Base-by-base conservation (phyloP, 2,888 invertebrate species). In the Chloroclystis v-ata region DNA sequence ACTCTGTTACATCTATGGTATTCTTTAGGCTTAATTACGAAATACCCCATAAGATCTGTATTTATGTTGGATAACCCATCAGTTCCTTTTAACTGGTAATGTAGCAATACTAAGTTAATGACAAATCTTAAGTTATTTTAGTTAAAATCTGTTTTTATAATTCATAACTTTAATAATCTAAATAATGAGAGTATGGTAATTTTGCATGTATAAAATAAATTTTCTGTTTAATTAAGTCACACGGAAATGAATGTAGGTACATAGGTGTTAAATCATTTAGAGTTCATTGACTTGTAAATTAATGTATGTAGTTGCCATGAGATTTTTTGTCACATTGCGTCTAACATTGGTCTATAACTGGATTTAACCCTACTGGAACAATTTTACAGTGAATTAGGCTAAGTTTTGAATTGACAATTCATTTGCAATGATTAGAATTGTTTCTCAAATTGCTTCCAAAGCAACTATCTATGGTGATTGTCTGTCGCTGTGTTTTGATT, bases 51-150 rank as follows among this genome's bases (percentile, higher is more conserved):
- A 43, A 74, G 72, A 75, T 75, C 73, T 76, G 73, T 65, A 47
- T 56, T 52, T 35, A 52, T 47, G 11, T 59, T 61, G 49, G 57
- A 59, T 60, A 61, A 67, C 67, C 65, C 65, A 75, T 77, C 69
- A 82, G 82, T 83, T 84, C 82, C 82, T 80, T 77, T 33, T 68
- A 69, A 75, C 76, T 79, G 78, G 76, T 75, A 73, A 69, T 74
- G 20, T 20, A 83, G 84, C 84, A 84, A 85, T 84, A 84, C 71
- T 85, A 83, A 73, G 76, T 82, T 20, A 35, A 82, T 52, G 20
- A 40, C 25, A 29, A 38, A 42, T 60, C 61, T 48, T 59, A 59
- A 64, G 57, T 61, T 57, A 60, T 49, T 47, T 56, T 55, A 38
- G 49, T 9, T 33, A 33, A 33, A n/a, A 57, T 47, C 61, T 55